phyloP scores from a whole-genome alignment of 2,888 invertebrate genomes.

The Timandra comae region DNA sequence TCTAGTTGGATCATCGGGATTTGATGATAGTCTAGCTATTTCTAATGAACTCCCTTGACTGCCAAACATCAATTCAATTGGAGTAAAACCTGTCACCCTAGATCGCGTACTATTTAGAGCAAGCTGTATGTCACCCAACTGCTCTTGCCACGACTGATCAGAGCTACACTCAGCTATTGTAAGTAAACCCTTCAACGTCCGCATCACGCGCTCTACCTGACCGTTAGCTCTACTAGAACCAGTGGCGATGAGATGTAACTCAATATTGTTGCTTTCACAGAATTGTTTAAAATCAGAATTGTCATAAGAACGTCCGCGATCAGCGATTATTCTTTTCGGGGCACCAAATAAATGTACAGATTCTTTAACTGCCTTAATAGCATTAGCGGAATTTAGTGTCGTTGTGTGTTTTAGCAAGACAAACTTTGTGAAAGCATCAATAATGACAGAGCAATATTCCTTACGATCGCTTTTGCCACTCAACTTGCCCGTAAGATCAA shows the following conservation, averaged over 20 bases:
- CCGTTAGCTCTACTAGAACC: conserved; percentile 18
- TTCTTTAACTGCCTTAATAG: conserved; percentile 4
- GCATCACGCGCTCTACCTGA: conserved; percentile 19
- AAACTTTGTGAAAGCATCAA: conserved; percentile 13
- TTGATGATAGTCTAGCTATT: no score
- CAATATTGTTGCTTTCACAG: conserved; percentile 9
- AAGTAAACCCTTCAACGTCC: conserved; percentile 17
- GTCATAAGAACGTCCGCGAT: conserved; percentile 12
- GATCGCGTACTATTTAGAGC: conserved; percentile 8
- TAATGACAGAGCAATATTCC: conserved; percentile 13
- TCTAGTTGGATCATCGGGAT: no score
- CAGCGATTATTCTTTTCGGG: conserved; percentile 12
- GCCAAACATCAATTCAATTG: conserved; percentile 11
- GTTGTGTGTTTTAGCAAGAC: conserved; percentile 6
- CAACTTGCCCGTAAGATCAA: conserved; percentile 9
- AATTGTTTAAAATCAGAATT: conserved; percentile 8
- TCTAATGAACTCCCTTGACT: neutral
- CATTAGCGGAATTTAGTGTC: conserved; percentile 11
- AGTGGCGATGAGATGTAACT: conserved; percentile 14
- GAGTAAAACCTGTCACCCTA: conserved; percentile 3
- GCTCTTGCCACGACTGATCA: conserved; percentile 21
- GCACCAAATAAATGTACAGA: conserved; percentile 5
- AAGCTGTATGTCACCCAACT: conserved; percentile 17
- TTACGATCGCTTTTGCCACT: conserved; percentile 5
- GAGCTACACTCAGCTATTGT: conserved; percentile 12